Percentiles rank a stretch among this genome's conserved stretches.
These are phyloP conservation scores for Sebastes goodei DNA, from an alignment of 2,797 vertebrate species.

Conservation along the genomic window DNA sequence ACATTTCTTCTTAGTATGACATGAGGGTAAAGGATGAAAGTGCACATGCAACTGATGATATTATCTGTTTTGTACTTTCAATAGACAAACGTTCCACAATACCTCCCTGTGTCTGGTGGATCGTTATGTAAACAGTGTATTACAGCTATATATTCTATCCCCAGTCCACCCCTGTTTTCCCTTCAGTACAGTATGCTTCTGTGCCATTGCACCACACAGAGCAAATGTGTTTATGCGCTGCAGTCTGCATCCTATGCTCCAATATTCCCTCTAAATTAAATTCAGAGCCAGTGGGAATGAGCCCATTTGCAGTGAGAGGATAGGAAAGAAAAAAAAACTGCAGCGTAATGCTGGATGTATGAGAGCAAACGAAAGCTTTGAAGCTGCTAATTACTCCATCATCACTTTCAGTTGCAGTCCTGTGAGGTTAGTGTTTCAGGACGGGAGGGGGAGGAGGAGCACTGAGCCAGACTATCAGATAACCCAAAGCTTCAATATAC, in stretches of 20 bases:
- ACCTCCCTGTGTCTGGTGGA: background rate
- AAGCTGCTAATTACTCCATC: conserved; percentile 65
- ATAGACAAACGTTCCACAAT: background rate
- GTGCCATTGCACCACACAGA: conserved; percentile 21
- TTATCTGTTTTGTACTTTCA: background rate
- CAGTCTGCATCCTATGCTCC: conserved; percentile 26
- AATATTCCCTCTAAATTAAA: conserved; percentile 46
- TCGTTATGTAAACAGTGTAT: background rate
- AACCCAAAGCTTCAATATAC: conserved; percentile 40
- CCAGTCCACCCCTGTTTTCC: background rate
- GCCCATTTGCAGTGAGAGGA: conserved; percentile 19
- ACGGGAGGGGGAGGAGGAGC: conserved; percentile 16
- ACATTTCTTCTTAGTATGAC: background rate
- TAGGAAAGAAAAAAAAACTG: background rate
- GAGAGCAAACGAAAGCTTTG: conserved; percentile 54
- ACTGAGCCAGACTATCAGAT: conserved; percentile 31
- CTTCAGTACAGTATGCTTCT: conserved; percentile 6
- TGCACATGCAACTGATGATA: background rate
- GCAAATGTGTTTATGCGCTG: conserved; percentile 31
- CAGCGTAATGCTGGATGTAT: conserved; percentile 37
- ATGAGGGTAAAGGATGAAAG: background rate
- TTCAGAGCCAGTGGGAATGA: conserved; percentile 35
- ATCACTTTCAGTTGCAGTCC: conserved; percentile 51
- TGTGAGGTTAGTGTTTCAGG: conserved; percentile 43
- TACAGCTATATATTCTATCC: background rate